Evolutionary conservation across 2,797 vertebrate species (phyloP).

Genomic region (Podarcis siculus): DNA sequence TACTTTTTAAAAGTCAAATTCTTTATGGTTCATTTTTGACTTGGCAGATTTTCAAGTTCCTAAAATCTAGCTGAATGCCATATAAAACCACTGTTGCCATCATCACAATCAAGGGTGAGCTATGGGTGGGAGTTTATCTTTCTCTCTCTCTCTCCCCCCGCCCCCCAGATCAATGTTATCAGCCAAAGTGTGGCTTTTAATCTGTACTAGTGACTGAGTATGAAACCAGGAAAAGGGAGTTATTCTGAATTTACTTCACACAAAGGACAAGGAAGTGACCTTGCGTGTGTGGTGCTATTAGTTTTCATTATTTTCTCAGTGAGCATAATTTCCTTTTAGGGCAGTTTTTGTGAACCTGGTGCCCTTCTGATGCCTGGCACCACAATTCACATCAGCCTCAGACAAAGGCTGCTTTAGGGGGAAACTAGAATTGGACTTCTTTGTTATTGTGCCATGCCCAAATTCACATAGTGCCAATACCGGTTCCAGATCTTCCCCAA

Average conservation of each 20-base stretch:
- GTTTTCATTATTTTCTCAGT: conserved; percentile 4
- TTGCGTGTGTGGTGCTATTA: background rate
- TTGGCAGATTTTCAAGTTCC: background rate
- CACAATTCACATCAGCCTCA: too few species aligned
- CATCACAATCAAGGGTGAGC: background rate
- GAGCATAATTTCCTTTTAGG: background rate
- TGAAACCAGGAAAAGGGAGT: conserved; percentile 12
- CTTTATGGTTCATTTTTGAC: background rate
- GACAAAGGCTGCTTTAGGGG: too few species aligned
- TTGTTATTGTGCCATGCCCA: background rate
- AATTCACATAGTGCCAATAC: background rate
- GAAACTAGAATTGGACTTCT: background rate
- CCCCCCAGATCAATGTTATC: background rate
- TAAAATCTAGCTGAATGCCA: background rate
- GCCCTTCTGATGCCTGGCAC: too few species aligned
- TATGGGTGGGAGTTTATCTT: background rate
- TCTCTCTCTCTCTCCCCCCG: too few species aligned
- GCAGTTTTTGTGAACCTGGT: background rate
- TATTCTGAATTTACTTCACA: conserved; percentile 3
- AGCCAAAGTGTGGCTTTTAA: background rate
- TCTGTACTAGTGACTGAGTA: background rate
- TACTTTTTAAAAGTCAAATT: background rate
- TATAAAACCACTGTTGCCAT: background rate
- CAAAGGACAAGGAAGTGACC: conserved; percentile 3
- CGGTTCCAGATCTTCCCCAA: background rate